Conservation (phyloP, 64 coral and sea anemone genomes). For the Montipora foliosa region DNA sequence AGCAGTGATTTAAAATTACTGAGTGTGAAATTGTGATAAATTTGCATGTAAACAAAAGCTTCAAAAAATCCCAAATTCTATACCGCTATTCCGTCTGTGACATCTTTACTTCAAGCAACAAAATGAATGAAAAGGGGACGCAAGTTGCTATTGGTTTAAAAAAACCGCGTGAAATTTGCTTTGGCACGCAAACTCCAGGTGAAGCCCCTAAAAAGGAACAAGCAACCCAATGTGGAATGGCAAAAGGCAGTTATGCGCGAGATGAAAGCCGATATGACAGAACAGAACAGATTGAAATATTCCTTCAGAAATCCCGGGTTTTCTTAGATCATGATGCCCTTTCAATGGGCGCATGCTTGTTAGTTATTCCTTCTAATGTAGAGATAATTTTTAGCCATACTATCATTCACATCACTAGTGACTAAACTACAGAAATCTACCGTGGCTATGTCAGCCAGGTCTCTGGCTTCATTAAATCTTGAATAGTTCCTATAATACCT, state of each 20-base stretch:
- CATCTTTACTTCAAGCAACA: background rate
- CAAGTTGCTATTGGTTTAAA: constrained; percentile 30
- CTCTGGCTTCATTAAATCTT: too few species aligned
- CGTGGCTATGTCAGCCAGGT: too few species aligned
- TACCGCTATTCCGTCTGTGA: constrained; percentile 15
- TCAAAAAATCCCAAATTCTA: background rate
- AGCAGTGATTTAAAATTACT: background rate
- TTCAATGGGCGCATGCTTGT: too few species aligned
- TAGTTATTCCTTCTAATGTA: too few species aligned
- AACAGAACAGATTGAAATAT: too few species aligned
- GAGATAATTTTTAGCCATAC: too few species aligned
- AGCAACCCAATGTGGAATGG: constrained; percentile 16
- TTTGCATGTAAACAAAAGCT: constrained; percentile 30
- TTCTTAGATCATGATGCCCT: too few species aligned
- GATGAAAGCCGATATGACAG: constrained; percentile 6
- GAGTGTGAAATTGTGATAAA: constrained; percentile 44
- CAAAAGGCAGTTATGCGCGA: constrained; percentile 44
- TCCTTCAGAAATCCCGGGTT: too few species aligned
- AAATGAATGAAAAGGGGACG: constrained; percentile 25
- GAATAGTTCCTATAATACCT: too few species aligned
- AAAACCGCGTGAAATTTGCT: constrained; percentile 1
- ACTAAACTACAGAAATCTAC: too few species aligned
- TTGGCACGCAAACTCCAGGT: constrained; percentile 17
- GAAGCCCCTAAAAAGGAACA: constrained; percentile 13
- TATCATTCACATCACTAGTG: too few species aligned